Base-by-base conservation (phyloP, 2,888 invertebrate species). In the Rotaria magnacalcarata region DNA sequence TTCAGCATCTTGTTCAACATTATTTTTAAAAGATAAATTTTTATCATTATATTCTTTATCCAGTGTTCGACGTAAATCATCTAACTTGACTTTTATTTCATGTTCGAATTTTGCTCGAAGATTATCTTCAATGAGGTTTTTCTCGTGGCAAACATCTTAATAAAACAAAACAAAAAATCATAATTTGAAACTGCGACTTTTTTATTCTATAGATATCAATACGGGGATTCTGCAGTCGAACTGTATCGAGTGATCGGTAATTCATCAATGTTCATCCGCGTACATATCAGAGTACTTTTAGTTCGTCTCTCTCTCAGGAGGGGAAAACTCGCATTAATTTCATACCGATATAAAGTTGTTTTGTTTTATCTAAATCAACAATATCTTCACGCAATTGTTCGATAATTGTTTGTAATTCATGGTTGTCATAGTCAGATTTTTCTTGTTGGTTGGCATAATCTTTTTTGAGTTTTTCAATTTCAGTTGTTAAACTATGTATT, bases 361-460 rank as follows among this genome's bases (percentile, higher is more conserved):
- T 80, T 47, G 80, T 80, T n/a, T 80, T 47, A 47, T 80, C 80
- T 47, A 80, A 47, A 47, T 80, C 80, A 14, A 11, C 24, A 47
- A 47, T 80, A 80, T 80, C 80, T 47, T 43, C 80, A 47, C 80
- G 80, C 34, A 80, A 80, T 80, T 47, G 80, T 47, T 80, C 80
- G 19, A 80, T 47, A 47, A 80, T 24, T 43, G 80, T 47, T 47
- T 80, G 43, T n/a, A 80, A 24, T 80, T 80, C 80, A 41, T 80
- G 47, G n/a, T 24, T 80, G n/a, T 80, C 80, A 47, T 47, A 47
- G n/a, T 47, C 47, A 47, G 21, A 43, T 47, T 80, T 80, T 5
- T 80, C 80, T 47, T 80, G 7, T 80, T 47, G 14, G n/a, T 6
- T 24, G 8, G 8, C 6, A 80, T 47, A 47, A 24, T 47, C 47